Conservation (phyloP, 2,113 vertebrate genomes). For the Chamaetylas fuelleborni region DNA sequence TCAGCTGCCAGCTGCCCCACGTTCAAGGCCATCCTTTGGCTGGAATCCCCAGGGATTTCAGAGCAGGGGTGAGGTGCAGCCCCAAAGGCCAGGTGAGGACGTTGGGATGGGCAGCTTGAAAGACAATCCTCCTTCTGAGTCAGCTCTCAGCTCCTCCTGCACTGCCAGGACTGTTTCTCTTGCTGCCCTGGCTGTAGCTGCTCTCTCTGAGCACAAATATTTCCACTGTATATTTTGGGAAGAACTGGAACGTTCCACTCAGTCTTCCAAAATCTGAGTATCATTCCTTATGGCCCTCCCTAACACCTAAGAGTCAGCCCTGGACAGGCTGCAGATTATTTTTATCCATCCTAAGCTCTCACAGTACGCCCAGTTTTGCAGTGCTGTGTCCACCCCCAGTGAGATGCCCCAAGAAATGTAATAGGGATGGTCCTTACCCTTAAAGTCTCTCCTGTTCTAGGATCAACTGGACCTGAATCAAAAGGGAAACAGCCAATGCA, state of each 20-base stretch:
- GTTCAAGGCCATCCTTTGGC: not conserved
- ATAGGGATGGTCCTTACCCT: not conserved
- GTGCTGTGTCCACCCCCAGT: not conserved
- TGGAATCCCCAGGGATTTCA: not conserved
- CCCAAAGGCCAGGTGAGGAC: slow-evolving; percentile 39
- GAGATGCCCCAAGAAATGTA: not conserved
- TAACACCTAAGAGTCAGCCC: slow-evolving; percentile 2
- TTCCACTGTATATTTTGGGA: slow-evolving; percentile 59
- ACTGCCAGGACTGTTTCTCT: not conserved
- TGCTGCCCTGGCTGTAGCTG: not conserved
- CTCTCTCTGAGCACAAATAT: not conserved
- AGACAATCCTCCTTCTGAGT: slow-evolving; percentile 12
- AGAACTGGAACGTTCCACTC: slow-evolving; percentile 29
- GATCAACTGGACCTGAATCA: not conserved
- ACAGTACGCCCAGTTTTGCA: not conserved
- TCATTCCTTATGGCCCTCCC: not conserved
- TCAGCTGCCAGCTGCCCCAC: not conserved
- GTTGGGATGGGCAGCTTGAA: not conserved
- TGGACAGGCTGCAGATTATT: not conserved
- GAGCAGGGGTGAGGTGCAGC: not conserved
- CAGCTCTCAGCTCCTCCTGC: not conserved
- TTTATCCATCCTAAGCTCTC: not conserved
- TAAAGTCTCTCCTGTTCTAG: not conserved
- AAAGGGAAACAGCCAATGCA: not conserved
- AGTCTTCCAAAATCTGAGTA: slow-evolving; percentile 7